These are phyloP conservation scores for Ornithorhynchus anatinus DNA, from an alignment of 2,113 vertebrate species.

Conservation along the genomic window DNA sequence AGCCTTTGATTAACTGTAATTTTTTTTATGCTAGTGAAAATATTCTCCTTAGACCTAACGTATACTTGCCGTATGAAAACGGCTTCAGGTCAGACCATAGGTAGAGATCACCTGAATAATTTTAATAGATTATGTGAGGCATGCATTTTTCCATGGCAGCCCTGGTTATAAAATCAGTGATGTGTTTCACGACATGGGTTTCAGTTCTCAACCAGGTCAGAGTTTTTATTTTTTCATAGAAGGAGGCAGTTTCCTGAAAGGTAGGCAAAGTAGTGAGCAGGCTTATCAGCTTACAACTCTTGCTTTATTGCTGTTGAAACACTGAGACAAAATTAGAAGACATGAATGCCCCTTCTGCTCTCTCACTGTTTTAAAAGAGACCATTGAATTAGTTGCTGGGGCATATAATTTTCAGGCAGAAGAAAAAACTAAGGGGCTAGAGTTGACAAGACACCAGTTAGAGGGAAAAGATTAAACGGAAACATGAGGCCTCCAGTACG, in stretches of 20 bases:
- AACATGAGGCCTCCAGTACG: not conserved
- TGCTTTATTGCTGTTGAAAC: not conserved
- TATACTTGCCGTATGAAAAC: slow-evolving; percentile 18
- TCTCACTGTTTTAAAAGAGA: not conserved
- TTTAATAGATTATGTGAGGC: not conserved
- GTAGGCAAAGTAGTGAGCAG: not conserved
- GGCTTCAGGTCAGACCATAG: not conserved
- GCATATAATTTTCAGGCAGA: not conserved
- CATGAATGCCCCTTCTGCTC: not conserved
- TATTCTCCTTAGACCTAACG: not conserved
- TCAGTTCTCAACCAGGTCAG: not conserved
- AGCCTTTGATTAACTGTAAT: not conserved
- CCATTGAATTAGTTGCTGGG: not conserved
- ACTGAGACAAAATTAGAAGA: not conserved
- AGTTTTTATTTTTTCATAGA: not conserved
- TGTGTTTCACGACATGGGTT: not conserved
- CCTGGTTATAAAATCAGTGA: not conserved
- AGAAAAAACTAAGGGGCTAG: not conserved
- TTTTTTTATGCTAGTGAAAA: not conserved
- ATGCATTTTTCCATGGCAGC: not conserved
- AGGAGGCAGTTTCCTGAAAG: not conserved
- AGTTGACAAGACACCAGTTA: not conserved
- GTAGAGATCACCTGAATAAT: not conserved
- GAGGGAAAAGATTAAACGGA: not conserved
- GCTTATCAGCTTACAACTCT: not conserved